phyloP scores from a whole-genome alignment of 2,888 invertebrate genomes.

The Eupithecia vulgata region DNA sequence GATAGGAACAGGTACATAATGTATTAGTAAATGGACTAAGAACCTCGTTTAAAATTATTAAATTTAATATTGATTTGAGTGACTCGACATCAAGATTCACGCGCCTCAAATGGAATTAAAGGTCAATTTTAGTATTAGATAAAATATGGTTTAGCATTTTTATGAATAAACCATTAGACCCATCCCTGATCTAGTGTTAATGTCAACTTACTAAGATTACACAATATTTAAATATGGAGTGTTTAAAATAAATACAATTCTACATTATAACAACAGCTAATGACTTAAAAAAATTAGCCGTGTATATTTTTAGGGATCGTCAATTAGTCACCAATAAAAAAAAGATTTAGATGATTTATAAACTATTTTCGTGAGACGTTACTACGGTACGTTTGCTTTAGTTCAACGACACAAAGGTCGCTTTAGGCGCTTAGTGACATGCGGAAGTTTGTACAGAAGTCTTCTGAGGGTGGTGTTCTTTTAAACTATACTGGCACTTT shows the following conservation, averaged over 20 bases:
- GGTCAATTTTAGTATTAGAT: slow-evolving; percentile 25
- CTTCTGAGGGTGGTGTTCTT: not conserved
- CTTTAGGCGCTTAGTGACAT: not conserved
- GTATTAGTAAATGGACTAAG: not conserved
- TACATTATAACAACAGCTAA: not conserved
- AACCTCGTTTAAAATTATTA: not conserved
- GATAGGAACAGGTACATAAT: not conserved
- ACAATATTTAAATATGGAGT: not conserved
- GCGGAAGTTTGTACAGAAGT: not conserved
- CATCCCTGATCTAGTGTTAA: slow-evolving; percentile 20
- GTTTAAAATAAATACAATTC: not conserved
- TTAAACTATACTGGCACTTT: too few relatives aligned
- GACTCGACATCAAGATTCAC: slow-evolving; percentile 16
- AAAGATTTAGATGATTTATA: too few relatives aligned
- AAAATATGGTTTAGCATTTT: slow-evolving; percentile 13
- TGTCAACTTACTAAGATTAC: slow-evolving; percentile 8
- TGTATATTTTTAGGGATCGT: too few relatives aligned
- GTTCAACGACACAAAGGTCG: not conserved
- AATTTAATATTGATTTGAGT: not conserved
- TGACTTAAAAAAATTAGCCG: not conserved
- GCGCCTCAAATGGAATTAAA: slow-evolving; percentile 19
- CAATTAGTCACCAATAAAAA: too few relatives aligned
- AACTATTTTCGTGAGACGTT: too few relatives aligned
- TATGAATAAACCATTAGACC: slow-evolving; percentile 25
- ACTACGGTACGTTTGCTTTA: not conserved